A percentile compares a stretch with the other conserved stretches of the same genome.
phyloP scores from a whole-genome alignment of 1,140 invertebrate genomes.

The Ceratosolen fusciceps region DNA sequence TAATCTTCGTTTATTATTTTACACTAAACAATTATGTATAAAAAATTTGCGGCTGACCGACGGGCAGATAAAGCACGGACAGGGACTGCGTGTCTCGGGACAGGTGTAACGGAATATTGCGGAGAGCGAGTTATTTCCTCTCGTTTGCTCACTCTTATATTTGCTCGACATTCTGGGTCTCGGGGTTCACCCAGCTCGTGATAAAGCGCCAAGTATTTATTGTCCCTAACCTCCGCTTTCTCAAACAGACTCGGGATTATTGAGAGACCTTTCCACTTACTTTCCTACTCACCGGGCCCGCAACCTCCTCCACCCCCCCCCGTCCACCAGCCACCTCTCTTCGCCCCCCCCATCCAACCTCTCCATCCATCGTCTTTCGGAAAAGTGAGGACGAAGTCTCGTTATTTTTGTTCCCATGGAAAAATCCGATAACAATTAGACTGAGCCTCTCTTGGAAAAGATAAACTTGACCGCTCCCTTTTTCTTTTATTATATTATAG shows the following conservation, averaged over 20 bases:
- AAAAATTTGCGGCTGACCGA: constrained; percentile 43
- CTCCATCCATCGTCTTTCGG: background rate
- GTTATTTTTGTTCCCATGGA: constrained; percentile 13
- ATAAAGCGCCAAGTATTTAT: constrained; percentile 45
- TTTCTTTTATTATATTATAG: background rate
- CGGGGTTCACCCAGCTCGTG: constrained; percentile 32
- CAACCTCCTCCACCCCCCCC: background rate
- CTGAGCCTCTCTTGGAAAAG: background rate
- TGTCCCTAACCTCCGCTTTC: constrained; percentile 16
- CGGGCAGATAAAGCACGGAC: constrained; percentile 32
- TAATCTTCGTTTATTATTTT: constrained; percentile 43
- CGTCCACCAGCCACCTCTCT: too few relatives aligned
- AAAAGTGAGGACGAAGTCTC: background rate
- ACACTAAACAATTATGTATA: constrained; percentile 14
- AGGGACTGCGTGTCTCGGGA: constrained; percentile 8
- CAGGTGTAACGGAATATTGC: constrained; percentile 44
- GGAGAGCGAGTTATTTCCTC: constrained; percentile 35
- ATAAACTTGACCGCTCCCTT: constrained; percentile 33
- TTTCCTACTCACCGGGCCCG: background rate
- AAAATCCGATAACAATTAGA: constrained; percentile 29
- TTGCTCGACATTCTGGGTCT: constrained; percentile 2
- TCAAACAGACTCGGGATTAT: constrained; percentile 42
- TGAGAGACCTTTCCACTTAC: background rate
- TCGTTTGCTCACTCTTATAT: constrained; percentile 14
- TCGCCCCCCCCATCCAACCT: background rate